A percentile compares a stretch with the other conserved stretches of the same genome.
Evolutionary conservation across 1,140 invertebrate species (phyloP).

Genomic region (Drosophila ohnishii): DNA sequence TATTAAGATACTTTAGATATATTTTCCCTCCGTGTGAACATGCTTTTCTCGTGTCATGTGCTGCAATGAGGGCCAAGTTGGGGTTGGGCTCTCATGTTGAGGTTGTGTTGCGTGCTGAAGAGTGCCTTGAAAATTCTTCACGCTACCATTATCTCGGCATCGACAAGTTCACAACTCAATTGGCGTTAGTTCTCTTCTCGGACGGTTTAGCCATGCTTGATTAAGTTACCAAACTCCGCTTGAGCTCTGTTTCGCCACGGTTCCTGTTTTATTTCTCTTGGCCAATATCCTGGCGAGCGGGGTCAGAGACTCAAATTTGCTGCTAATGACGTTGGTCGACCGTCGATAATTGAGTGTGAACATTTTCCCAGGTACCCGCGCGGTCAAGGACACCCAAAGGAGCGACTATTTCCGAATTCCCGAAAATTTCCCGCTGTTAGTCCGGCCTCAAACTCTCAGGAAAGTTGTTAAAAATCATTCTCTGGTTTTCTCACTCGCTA

Average conservation of each 20-base stretch:
- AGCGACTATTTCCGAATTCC: constrained; percentile 28
- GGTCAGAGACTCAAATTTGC: constrained; percentile 61
- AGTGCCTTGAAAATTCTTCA: constrained; percentile 63
- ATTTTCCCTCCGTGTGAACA: constrained; percentile 10
- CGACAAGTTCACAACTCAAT: constrained; percentile 59
- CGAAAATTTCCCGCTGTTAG: constrained; percentile 41
- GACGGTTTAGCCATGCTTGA: constrained; percentile 36
- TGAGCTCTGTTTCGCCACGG: constrained; percentile 25
- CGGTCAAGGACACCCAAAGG: constrained; percentile 43
- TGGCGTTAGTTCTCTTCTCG: constrained; percentile 28
- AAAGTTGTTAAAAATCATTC: constrained; percentile 38
- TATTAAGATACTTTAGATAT: not conserved
- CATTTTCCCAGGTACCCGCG: constrained; percentile 36
- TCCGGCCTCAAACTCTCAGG: constrained; percentile 24
- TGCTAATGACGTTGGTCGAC: constrained; percentile 77
- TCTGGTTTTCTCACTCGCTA: constrained; percentile 30
- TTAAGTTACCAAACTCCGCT: constrained; percentile 34
- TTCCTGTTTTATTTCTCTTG: constrained; percentile 5
- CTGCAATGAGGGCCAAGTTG: constrained; percentile 46
- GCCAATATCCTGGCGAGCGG: constrained; percentile 41
- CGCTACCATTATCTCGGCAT: constrained; percentile 65
- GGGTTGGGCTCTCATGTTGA: constrained; percentile 13
- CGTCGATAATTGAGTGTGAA: constrained; percentile 78
- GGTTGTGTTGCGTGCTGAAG: constrained; percentile 46
- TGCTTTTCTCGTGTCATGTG: constrained; percentile 51